Percentiles rank a stretch among this genome's conserved stretches.
phyloP scores from a whole-genome alignment of 2,797 vertebrate genomes.

The Hyperoplus lanceolatus region DNA sequence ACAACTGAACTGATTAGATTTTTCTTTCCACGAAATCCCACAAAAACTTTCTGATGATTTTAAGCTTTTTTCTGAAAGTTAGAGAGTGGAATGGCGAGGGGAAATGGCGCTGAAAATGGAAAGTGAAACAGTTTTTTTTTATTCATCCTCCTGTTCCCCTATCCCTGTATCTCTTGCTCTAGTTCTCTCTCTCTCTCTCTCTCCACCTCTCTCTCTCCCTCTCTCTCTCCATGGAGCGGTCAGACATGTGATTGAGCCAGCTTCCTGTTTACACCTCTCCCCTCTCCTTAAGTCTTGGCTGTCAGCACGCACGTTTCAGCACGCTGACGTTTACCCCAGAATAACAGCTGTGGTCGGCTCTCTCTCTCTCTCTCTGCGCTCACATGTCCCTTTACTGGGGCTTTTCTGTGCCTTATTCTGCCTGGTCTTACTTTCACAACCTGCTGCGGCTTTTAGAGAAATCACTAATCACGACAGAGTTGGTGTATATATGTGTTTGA shows the following conservation, averaged over 20 bases:
- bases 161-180: constrained; percentile 19
- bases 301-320: constrained; percentile 54
- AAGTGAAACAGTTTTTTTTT: constrained; percentile 64
- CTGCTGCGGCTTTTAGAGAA: constrained; percentile 1
- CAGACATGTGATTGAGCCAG: constrained; percentile 75
- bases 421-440: constrained; percentile 8
- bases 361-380: background rate
- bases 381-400: constrained; percentile 3
- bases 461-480: no score
- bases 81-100: background rate
- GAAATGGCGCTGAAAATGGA: constrained; percentile 47
- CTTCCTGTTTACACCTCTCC: constrained; percentile 81
- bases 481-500: background rate
- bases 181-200: background rate
- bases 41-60: constrained; percentile 2
- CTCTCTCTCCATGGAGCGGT: constrained; percentile 31
- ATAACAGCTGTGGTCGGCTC: constrained; percentile 31
- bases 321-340: constrained; percentile 53
- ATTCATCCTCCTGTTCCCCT: constrained; percentile 42
- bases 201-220: background rate
- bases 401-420: background rate
- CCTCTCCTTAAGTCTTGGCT: constrained; percentile 48
- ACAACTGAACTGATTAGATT: background rate
- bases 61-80: background rate
- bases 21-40: background rate